A percentile compares a stretch with the other conserved stretches of the same genome.
Conservation (phyloP, 2,888 invertebrate genomes). For the Hoplodrina blanda region DNA sequence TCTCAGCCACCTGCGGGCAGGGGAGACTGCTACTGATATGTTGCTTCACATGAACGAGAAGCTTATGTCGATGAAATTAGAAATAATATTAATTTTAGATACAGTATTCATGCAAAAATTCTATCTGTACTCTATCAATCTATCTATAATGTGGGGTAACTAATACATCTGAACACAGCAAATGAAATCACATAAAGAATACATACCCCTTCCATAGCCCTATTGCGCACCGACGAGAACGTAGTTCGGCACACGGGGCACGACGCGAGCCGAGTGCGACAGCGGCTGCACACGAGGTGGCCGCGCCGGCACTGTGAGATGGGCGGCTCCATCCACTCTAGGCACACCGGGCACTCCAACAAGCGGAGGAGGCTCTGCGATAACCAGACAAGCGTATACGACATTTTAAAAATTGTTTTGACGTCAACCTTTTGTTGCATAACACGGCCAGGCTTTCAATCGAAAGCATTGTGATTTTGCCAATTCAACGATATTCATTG, state of each 20-base stretch:
- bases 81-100: no score
- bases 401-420: not conserved
- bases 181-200: not conserved
- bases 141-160: no score
- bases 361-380: conserved; percentile 82
- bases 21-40: conserved; percentile 16
- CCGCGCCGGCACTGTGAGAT: conserved; percentile 92
- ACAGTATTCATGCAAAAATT: no score
- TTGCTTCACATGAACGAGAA: not conserved
- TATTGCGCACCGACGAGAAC: conserved; percentile 87
- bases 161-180: not conserved
- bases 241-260: conserved; percentile 92
- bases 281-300: conserved; percentile 91
- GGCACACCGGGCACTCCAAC: conserved; percentile 92
- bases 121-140: no score
- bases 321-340: conserved; percentile 92
- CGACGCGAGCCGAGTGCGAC: conserved; percentile 88
- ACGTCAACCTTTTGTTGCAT: no score
- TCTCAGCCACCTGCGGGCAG: conserved; percentile 83
- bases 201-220: conserved; percentile 89
- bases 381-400: not conserved
- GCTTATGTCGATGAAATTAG: no score
- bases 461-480: no score
- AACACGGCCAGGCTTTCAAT: no score
- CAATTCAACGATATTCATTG: no score